phyloP scores from a whole-genome alignment of 2,797 vertebrate species.

The Siniperca undulata region DNA sequence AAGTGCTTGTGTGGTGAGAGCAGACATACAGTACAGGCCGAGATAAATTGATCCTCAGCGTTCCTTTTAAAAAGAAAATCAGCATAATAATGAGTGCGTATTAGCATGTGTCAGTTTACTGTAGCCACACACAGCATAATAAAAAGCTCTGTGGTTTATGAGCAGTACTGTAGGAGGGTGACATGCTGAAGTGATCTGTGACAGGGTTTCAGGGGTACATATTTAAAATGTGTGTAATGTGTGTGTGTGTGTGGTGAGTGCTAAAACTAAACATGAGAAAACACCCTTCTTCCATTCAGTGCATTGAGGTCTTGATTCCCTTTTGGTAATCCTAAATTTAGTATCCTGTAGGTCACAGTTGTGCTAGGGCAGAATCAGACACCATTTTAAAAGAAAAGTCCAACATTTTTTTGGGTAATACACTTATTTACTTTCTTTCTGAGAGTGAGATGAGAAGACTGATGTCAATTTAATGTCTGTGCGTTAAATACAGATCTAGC shows the following conservation, averaged over 20 bases:
- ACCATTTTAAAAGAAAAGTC: neutral
- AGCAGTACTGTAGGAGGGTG: neutral
- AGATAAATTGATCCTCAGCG: neutral
- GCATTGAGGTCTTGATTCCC: conserved; percentile 40
- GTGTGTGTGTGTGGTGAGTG: neutral
- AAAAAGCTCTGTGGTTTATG: neutral
- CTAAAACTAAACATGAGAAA: neutral
- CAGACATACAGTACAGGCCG: neutral
- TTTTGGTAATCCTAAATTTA: neutral
- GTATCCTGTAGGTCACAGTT: conserved; percentile 3
- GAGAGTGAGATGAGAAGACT: neutral
- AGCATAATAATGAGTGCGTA: neutral
- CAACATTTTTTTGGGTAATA: conserved; percentile 16
- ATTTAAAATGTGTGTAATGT: neutral
- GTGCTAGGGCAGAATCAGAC: neutral
- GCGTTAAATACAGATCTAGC: neutral
- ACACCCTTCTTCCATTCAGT: conserved; percentile 32
- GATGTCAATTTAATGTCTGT: neutral
- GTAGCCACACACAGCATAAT: neutral
- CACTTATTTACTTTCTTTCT: neutral
- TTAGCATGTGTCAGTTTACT: neutral
- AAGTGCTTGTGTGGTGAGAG: neutral
- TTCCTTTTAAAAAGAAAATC: neutral
- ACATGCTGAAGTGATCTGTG: neutral
- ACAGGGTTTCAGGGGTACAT: neutral